phyloP scores from a whole-genome alignment of 2,113 vertebrate species.

The Phylloscopus whistleri region DNA sequence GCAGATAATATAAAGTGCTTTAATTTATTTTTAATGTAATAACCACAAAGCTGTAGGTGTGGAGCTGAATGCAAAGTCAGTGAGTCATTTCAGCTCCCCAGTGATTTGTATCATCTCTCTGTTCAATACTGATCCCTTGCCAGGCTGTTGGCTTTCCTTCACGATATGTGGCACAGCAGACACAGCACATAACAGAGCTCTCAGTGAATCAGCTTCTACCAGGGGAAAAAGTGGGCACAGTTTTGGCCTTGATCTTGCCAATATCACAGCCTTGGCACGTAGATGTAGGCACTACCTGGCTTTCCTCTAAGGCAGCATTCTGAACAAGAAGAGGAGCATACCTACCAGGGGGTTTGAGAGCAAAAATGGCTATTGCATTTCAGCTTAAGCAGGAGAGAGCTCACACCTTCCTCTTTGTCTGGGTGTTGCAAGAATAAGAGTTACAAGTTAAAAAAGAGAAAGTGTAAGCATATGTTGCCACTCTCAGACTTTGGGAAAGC shows the following conservation, averaged over 20 bases:
- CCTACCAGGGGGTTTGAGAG: not conserved
- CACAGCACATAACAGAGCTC: not conserved
- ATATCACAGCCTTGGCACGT: not conserved
- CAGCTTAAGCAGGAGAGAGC: not conserved
- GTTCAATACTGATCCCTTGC: not conserved
- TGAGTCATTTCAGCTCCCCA: conserved; percentile 10
- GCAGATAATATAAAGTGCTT: not conserved
- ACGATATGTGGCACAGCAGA: not conserved
- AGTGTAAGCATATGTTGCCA: not conserved
- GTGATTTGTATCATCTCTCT: not conserved
- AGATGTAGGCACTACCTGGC: not conserved
- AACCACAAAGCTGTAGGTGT: not conserved
- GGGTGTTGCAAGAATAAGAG: not conserved
- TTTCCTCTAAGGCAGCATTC: not conserved
- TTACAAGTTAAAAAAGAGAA: not conserved
- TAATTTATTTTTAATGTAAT: not conserved
- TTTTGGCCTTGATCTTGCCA: not conserved
- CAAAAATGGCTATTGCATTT: not conserved
- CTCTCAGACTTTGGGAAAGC: not conserved
- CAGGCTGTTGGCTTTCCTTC: not conserved
- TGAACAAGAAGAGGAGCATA: not conserved
- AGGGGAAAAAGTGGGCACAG: not conserved
- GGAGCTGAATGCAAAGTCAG: not conserved
- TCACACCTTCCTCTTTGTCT: not conserved
- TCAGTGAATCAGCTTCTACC: not conserved